A percentile compares a stretch with the other conserved stretches of the same genome.
phyloP scores from a whole-genome alignment of 92 coral and sea anemone species.

The Actinostola sp. region DNA sequence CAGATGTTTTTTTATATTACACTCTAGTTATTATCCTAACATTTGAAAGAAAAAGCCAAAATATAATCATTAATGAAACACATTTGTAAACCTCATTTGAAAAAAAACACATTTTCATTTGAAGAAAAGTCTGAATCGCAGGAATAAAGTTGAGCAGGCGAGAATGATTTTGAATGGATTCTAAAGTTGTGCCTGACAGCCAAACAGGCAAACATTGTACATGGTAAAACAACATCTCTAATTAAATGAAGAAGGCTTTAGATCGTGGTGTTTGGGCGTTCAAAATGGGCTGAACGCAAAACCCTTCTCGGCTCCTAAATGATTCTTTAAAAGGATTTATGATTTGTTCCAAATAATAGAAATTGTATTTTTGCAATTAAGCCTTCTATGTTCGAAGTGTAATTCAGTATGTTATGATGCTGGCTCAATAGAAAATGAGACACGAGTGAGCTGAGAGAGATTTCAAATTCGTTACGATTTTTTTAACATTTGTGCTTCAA shows the following conservation, averaged over 20 bases:
- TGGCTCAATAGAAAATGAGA: neutral
- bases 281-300: constrained; percentile 26
- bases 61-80: constrained; percentile 9
- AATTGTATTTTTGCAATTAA: constrained; percentile 3
- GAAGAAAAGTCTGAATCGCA: neutral
- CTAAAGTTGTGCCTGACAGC: constrained; percentile 9
- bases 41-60: constrained; percentile 25
- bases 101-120: neutral
- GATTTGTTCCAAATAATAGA: neutral
- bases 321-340: constrained; percentile 24
- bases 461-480: neutral
- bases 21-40: constrained; percentile 12
- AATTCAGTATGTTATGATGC: neutral
- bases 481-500: constrained; percentile 4
- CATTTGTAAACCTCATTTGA: neutral
- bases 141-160: constrained; percentile 1
- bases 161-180: constrained; percentile 19
- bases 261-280: constrained; percentile 28
- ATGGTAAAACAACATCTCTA: constrained; percentile 27
- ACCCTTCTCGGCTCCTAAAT: constrained; percentile 8
- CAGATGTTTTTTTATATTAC: constrained; percentile 39
- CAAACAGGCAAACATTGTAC: constrained; percentile 29
- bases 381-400: neutral
- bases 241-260: constrained; percentile 28
- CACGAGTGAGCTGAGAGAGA: neutral